Percentiles rank a stretch among this genome's conserved stretches.
These are phyloP conservation scores for Corydoras maculifer DNA, from an alignment of 2,113 vertebrate species.

Conservation along the genomic window DNA sequence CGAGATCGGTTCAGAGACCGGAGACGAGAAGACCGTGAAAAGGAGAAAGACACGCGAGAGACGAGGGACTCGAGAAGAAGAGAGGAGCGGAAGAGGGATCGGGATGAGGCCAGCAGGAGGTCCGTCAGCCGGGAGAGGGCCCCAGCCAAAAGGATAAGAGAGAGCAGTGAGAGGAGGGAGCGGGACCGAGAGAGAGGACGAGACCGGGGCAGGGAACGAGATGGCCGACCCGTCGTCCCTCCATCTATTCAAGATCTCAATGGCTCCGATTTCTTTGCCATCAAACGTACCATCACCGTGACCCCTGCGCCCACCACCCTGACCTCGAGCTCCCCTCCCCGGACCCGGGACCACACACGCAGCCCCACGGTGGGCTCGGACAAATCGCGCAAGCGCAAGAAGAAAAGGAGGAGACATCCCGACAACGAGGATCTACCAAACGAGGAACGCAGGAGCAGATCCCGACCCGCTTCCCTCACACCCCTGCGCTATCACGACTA, in stretches of 20 bases:
- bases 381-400: conserved; percentile 63
- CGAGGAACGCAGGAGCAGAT: conserved; percentile 52
- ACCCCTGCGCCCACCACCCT: conserved; percentile 62
- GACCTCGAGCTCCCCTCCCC: conserved; percentile 62
- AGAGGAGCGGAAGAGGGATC: conserved; percentile 50
- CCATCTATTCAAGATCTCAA: conserved; percentile 90
- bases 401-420: conserved; percentile 59
- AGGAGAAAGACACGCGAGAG: conserved; percentile 47
- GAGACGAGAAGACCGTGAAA: conserved; percentile 42
- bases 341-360: conserved; percentile 53
- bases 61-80: conserved; percentile 55
- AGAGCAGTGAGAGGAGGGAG: conserved; percentile 51
- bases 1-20: conserved; percentile 33
- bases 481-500: conserved; percentile 57
- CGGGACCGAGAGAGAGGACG: conserved; percentile 41
- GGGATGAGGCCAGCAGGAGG: conserved; percentile 40
- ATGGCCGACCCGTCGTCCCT: conserved; percentile 76
- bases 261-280: conserved; percentile 83
- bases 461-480: conserved; percentile 50
- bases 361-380: conserved; percentile 55
- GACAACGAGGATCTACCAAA: conserved; percentile 36
- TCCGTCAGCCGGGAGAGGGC: conserved; percentile 60
- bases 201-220: conserved; percentile 59
- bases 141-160: conserved; percentile 48
- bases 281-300: conserved; percentile 91